A percentile compares a stretch with the other conserved stretches of the same genome.
Conservation (phyloP, 1,140 invertebrate species). For the Drosophila ambigua region DNA sequence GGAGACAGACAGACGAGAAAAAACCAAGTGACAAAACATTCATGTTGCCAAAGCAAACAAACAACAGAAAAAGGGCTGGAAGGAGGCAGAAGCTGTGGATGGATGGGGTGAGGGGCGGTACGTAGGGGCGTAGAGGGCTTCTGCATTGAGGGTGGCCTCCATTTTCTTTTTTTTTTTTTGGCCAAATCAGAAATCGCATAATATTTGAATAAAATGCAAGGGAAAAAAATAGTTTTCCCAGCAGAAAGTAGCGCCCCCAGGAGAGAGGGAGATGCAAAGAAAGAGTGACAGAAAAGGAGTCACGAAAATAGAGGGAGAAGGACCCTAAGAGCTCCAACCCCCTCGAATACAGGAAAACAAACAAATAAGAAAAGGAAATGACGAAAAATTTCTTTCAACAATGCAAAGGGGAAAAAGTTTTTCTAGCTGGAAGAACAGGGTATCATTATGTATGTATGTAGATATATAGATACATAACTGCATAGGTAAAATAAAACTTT, state of each 20-base stretch:
- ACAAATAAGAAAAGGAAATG: slow-evolving; percentile 15
- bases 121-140: not conserved
- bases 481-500: too few species aligned
- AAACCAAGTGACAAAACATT: slow-evolving; percentile 72
- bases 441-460: too few species aligned
- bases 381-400: slow-evolving; percentile 7
- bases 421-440: not conserved
- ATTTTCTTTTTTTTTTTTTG: slow-evolving; percentile 29
- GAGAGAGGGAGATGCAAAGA: too few species aligned
- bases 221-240: slow-evolving; percentile 15
- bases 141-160: slow-evolving; percentile 10
- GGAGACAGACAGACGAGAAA: slow-evolving; percentile 52
- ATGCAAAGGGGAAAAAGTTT: slow-evolving; percentile 10
- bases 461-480: too few species aligned
- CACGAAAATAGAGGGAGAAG: not conserved
- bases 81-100: slow-evolving; percentile 5
- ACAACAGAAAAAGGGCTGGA: slow-evolving; percentile 24
- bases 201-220: slow-evolving; percentile 67
- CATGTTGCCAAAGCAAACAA: slow-evolving; percentile 80
- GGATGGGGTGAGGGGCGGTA: slow-evolving; percentile 3
- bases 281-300: not conserved
- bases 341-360: not conserved
- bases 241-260: not conserved
- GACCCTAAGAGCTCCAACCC: not conserved
- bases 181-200: slow-evolving; percentile 67